These are phyloP conservation scores for Acanthurus tractus DNA, from an alignment of 2,797 vertebrate species.

Conservation along the genomic window DNA sequence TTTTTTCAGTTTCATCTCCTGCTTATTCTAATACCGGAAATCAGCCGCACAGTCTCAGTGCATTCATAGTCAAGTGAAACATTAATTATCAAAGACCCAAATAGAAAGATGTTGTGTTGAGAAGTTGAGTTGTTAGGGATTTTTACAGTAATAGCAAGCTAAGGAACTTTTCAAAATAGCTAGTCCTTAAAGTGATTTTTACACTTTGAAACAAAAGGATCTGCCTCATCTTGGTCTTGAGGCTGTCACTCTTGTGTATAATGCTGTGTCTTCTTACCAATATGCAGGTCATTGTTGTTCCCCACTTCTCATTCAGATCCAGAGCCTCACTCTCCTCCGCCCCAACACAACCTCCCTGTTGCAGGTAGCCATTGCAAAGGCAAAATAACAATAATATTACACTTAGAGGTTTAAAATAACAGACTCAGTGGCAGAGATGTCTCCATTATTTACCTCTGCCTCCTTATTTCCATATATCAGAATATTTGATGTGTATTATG, in stretches of 20 bases:
- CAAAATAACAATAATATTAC: conserved; percentile 9
- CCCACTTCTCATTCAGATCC: conserved; percentile 18
- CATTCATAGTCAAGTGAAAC: conserved; percentile 11
- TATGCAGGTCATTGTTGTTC: conserved; percentile 24
- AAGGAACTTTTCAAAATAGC: conserved; percentile 12
- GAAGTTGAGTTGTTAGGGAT: conserved; percentile 13
- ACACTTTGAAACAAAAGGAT: conserved; percentile 33
- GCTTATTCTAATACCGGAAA: conserved; percentile 3
- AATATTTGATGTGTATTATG: conserved; percentile 8
- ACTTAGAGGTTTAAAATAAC: neutral
- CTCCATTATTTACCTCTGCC: neutral
- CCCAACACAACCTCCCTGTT: conserved; percentile 1
- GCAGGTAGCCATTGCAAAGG: neutral
- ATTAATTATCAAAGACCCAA: conserved; percentile 12
- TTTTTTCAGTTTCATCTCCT: conserved; percentile 10
- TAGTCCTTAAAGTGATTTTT: conserved; percentile 29
- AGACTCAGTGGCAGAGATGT: neutral
- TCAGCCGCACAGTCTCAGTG: conserved; percentile 3
- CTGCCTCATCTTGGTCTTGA: conserved; percentile 2
- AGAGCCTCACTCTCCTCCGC: conserved; percentile 8
- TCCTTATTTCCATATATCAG: neutral
- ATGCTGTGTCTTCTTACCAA: conserved; percentile 13
- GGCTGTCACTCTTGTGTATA: neutral
- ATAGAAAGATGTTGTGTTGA: conserved; percentile 8
- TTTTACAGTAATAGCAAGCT: neutral